A percentile compares a stretch with the other conserved stretches of the same genome.
phyloP scores from a whole-genome alignment of 2,113 vertebrate species.

The Machaerirhynchus nigripectus region DNA sequence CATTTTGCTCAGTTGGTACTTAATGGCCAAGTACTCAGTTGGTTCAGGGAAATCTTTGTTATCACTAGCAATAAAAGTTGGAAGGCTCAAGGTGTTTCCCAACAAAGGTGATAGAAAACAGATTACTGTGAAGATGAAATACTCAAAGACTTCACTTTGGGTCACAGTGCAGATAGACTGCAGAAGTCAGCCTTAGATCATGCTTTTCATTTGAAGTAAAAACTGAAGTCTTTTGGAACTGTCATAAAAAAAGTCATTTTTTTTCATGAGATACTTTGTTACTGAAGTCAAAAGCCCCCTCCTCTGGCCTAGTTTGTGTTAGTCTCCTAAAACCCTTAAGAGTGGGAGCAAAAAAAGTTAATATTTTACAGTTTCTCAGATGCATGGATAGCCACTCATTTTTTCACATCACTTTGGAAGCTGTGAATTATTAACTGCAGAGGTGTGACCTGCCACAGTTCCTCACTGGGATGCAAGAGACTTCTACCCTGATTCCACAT shows the following conservation, averaged over 20 bases:
- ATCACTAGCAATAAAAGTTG: background rate
- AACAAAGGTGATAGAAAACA: background rate
- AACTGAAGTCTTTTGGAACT: background rate
- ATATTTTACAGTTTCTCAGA: background rate
- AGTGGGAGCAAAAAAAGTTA: background rate
- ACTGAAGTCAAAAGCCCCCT: conserved; percentile 31
- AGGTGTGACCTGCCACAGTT: background rate
- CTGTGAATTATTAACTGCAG: conserved; percentile 19
- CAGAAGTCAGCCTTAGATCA: background rate
- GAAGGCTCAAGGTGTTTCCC: background rate
- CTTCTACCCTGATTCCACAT: background rate
- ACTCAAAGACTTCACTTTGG: background rate
- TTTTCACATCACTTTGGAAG: background rate
- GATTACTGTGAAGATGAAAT: background rate
- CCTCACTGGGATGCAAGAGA: background rate
- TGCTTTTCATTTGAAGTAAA: background rate
- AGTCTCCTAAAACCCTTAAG: background rate
- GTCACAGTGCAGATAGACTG: background rate
- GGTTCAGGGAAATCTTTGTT: background rate
- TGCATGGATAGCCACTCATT: background rate
- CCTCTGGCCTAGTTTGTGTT: conserved; percentile 14
- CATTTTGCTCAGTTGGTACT: background rate
- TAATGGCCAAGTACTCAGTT: background rate
- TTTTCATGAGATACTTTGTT: background rate
- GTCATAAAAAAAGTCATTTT: background rate